Evolutionary conservation across 2,888 invertebrate species (phyloP).

Genomic region (Crematogaster levior): DNA sequence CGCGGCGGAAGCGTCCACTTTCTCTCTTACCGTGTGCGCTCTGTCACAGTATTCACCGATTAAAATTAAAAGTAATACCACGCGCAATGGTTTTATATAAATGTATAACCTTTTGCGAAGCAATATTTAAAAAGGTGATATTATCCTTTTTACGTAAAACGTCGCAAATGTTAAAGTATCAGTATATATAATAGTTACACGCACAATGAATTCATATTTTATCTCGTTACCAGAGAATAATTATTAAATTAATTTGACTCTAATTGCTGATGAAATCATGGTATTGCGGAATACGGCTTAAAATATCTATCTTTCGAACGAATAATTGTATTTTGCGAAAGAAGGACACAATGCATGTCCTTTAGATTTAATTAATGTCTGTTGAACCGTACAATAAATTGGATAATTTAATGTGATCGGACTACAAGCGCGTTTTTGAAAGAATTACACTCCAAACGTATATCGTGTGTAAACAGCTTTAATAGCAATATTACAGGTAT

Average conservation of each 20-base stretch:
- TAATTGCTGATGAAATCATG: constrained; percentile 44
- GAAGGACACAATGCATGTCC: constrained; percentile 33
- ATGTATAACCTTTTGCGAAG: neutral
- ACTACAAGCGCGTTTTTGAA: constrained; percentile 15
- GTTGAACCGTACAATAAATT: constrained; percentile 38
- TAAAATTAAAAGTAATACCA: neutral
- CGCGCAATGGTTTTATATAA: neutral
- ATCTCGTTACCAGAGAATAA: constrained; percentile 35
- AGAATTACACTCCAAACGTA: constrained; percentile 19
- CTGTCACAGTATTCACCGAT: constrained; percentile 1
- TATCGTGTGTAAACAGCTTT: constrained; percentile 12
- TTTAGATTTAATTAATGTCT: constrained; percentile 55
- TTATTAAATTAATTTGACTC: constrained; percentile 50
- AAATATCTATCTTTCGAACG: constrained; percentile 36
- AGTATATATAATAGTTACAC: neutral
- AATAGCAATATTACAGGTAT: constrained; percentile 18
- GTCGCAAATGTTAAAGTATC: neutral
- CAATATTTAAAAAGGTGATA: neutral
- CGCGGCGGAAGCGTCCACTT: neutral
- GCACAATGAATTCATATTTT: constrained; percentile 16
- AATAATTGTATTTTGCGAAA: constrained; percentile 47
- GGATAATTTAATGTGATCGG: constrained; percentile 54
- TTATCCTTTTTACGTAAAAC: neutral
- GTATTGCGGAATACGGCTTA: constrained; percentile 28
- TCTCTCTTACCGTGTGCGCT: neutral